Base-by-base conservation (phyloP, 2,888 invertebrate species). In the Meta bourneti region DNA sequence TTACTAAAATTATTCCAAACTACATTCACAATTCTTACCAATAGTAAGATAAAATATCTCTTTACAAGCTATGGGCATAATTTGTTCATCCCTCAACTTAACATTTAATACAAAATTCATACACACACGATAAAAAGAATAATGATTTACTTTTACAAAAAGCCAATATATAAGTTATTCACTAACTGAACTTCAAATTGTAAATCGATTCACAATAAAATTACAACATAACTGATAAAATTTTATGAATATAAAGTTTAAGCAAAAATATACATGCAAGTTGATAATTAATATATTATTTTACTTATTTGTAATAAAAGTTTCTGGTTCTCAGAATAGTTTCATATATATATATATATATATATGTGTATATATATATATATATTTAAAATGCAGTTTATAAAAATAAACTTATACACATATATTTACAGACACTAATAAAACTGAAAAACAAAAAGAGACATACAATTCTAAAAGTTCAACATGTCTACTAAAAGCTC, bases 331-430 rank as follows among this genome's bases (percentile, higher is more conserved):
- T 72, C 48, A 34, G 19, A 51, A 19, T 49, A 20, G 82, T 82
- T 82, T 84, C n/a, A 51, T 19, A 74, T 48, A 84, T 52, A 61
- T 11, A 11, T 61, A 61, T 61, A 1, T 61, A 11, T 61, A 11
- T 11, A 61, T 61, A 13, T 9, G 9, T 61, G 9, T 13, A 61
- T 61, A 11, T 1, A 61, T 9, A 61, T 61, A 61, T 11, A 61
- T 7, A 61, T 61, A 61, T 84, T 84, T 84, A 49, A 19, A 78
- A 78, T 52, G 52, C 84, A 52, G 34, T 54, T 75, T 83, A 84
- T 83, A 90, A 90, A 89, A 90, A 90, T 90, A 90, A 90, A 90
- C 82, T 80, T 71, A 82, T 87, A 87, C 81, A 89, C 83, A 90
- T n/a, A 89, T 89, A 90, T 90, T 83, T 84, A 90, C 83, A 90